Conservation (phyloP, 2,888 invertebrate species). For the Tetragonula carbonaria region DNA sequence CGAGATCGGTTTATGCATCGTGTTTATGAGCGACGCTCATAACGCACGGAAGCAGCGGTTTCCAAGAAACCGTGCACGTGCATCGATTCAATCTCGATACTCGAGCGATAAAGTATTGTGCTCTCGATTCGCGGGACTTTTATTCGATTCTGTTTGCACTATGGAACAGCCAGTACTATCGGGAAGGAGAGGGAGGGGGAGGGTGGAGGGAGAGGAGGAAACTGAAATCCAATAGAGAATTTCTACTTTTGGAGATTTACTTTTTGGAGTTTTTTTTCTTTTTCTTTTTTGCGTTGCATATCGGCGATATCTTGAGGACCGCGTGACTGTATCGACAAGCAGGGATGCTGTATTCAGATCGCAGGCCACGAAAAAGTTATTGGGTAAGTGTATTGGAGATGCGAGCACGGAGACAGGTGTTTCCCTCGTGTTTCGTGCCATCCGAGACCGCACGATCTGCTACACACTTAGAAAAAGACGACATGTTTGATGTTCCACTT, state of each 20-base stretch:
- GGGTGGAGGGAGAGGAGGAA: background rate
- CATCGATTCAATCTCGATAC: constrained; percentile 42
- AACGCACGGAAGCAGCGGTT: constrained; percentile 39
- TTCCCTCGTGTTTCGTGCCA: background rate
- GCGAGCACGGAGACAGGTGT: constrained; percentile 13
- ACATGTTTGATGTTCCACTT: constrained; percentile 1
- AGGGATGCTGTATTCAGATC: constrained; percentile 33
- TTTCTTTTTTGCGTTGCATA: constrained; percentile 28
- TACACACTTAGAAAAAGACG: background rate
- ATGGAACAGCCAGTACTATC: background rate
- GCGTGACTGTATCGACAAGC: constrained; percentile 17
- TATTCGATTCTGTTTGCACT: constrained; percentile 41
- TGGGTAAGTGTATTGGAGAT: constrained; percentile 13
- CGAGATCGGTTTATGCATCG: background rate
- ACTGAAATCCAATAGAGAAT: constrained; percentile 53
- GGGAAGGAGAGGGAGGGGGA: no score
- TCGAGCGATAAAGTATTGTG: constrained; percentile 9
- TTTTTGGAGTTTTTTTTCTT: constrained; percentile 2
- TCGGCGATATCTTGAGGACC: background rate
- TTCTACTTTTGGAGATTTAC: constrained; percentile 57
- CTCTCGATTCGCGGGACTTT: constrained; percentile 26
- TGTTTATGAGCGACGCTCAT: constrained; percentile 2
- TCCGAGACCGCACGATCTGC: background rate
- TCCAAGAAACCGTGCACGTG: background rate
- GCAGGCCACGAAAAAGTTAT: constrained; percentile 32